A percentile compares a stretch with the other conserved stretches of the same genome.
Conservation (phyloP, 2,888 invertebrate genomes). For the Pegoplata infirma region DNA sequence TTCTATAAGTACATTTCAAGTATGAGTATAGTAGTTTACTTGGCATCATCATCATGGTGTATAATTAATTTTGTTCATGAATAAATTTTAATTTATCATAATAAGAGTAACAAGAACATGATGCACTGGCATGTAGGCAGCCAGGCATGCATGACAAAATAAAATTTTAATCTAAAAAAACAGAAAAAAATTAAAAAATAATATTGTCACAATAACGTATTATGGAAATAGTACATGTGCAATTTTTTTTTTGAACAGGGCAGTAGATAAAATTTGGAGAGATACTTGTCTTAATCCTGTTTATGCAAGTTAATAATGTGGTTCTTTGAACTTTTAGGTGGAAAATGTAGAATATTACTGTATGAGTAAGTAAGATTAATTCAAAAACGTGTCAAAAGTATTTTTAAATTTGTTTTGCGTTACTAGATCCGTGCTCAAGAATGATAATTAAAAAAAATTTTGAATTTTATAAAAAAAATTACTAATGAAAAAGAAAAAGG, state of each 20-base stretch:
- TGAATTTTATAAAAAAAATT: no score
- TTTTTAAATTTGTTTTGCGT: no score
- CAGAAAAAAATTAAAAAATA: constrained; percentile 37
- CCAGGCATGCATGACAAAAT: constrained; percentile 45
- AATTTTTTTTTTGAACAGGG: constrained; percentile 29
- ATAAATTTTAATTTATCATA: constrained; percentile 71
- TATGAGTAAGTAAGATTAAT: no score
- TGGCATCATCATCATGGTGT: constrained; percentile 59
- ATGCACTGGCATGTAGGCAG: constrained; percentile 32
- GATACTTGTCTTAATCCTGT: not conserved
- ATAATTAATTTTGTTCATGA: constrained; percentile 73
- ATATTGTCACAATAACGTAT: constrained; percentile 57
- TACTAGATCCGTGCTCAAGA: no score
- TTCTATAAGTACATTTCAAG: constrained; percentile 19
- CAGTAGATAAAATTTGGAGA: not conserved
- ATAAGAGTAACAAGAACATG: constrained; percentile 50
- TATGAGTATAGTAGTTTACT: constrained; percentile 41
- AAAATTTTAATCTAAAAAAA: constrained; percentile 32
- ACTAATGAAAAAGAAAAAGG: no score
- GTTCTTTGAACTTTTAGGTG: not conserved
- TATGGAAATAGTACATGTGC: constrained; percentile 26
- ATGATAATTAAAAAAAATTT: no score
- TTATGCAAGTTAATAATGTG: not conserved
- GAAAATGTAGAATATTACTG: no score
- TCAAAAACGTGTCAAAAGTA: no score